Percentiles rank a stretch among this genome's conserved stretches.
Conservation (phyloP, 2,888 invertebrate genomes). For the Therioaphis trifolii region DNA sequence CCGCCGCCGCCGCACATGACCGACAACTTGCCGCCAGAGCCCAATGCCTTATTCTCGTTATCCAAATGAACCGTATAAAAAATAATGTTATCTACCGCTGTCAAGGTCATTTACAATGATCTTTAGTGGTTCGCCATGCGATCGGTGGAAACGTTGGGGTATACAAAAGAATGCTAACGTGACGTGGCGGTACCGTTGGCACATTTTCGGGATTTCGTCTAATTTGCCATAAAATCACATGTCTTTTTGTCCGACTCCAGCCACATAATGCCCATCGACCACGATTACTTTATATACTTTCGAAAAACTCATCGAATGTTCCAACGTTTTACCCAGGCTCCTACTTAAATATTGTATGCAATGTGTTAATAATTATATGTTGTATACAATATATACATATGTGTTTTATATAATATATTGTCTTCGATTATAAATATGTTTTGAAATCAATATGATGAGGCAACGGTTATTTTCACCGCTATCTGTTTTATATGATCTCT, state of each 20-base stretch:
- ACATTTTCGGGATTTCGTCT: not conserved
- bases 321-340: too few relatives aligned
- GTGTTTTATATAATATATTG: too few relatives aligned
- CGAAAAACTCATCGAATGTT: too few relatives aligned
- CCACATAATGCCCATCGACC: too few relatives aligned
- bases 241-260: not conserved
- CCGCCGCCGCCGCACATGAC: not conserved
- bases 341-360: too few relatives aligned
- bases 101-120: conserved; percentile 24
- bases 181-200: not conserved
- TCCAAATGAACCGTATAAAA: conserved; percentile 20
- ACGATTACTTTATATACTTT: too few relatives aligned
- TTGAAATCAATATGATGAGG: not conserved
- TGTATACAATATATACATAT: too few relatives aligned
- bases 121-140: conserved; percentile 7
- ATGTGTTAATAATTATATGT: too few relatives aligned
- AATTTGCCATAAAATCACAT: not conserved
- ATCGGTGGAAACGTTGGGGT: not conserved
- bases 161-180: not conserved
- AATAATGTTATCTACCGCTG: conserved; percentile 4
- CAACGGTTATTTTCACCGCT: not conserved
- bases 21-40: not conserved
- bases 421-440: too few relatives aligned
- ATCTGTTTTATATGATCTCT: not conserved
- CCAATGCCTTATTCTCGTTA: not conserved